Conservation (phyloP, 2,797 vertebrate species). For the Syngnathus rostellatus region DNA sequence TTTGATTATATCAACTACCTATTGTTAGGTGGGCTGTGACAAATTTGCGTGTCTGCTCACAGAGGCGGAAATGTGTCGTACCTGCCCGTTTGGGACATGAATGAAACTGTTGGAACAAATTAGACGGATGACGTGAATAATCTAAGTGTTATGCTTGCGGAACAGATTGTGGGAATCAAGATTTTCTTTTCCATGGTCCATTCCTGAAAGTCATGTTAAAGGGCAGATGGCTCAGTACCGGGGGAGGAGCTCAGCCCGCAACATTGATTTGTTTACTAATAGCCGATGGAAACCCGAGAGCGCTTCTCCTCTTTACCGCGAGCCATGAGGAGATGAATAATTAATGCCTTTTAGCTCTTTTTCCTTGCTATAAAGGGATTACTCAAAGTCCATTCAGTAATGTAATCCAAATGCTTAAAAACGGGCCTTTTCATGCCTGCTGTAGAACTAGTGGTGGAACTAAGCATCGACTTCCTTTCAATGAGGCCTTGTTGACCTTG, state of each 20-base stretch:
- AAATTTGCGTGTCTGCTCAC: slow-evolving; percentile 36
- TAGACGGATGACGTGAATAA: slow-evolving; percentile 51
- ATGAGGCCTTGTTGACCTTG: slow-evolving; percentile 1
- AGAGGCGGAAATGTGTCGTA: slow-evolving; percentile 39
- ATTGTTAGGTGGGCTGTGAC: slow-evolving; percentile 50
- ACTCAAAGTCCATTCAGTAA: slow-evolving; percentile 66
- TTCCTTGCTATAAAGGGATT: slow-evolving; percentile 70
- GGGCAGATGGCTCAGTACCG: slow-evolving; percentile 63
- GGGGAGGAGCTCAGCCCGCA: slow-evolving; percentile 60
- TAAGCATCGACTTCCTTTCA: slow-evolving; percentile 10
- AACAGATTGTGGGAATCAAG: slow-evolving; percentile 10
- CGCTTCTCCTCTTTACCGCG: slow-evolving; percentile 66
- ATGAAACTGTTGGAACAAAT: slow-evolving; percentile 47
- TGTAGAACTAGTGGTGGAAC: slow-evolving; percentile 25
- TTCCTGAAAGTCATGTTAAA: slow-evolving; percentile 65
- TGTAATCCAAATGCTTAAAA: slow-evolving; percentile 55
- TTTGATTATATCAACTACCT: slow-evolving; percentile 63
- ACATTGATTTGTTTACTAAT: slow-evolving; percentile 82
- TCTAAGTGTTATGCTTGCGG: slow-evolving; percentile 29
- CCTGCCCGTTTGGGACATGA: slow-evolving; percentile 35
- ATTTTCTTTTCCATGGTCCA: slow-evolving; percentile 21
- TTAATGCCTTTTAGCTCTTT: slow-evolving; percentile 71
- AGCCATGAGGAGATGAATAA: slow-evolving; percentile 70
- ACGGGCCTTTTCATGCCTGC: slow-evolving; percentile 42
- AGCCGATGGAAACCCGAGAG: slow-evolving; percentile 72